Evolutionary conservation across 2,113 vertebrate species (phyloP), one percentile per base, ranked within the genome.

Genomic region (Microcebus lehilahytsara): DNA sequence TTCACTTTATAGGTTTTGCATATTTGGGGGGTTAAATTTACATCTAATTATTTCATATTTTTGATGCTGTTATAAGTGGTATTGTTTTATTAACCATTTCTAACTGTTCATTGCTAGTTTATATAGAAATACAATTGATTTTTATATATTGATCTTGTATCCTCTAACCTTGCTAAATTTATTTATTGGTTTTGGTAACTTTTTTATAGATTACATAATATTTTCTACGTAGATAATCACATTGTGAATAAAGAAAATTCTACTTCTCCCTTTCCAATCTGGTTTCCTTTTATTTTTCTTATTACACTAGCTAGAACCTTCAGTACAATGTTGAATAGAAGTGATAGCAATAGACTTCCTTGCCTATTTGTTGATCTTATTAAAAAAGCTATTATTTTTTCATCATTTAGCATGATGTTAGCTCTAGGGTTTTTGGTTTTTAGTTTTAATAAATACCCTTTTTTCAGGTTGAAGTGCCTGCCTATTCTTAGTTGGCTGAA

Each of bases 231-330:
- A 85, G 71, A 49, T 27, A 60, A 23, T 56, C 37, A 93, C 58
- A 81, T 86, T 93, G 25, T 58, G 58, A 80, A 58, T 81, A 72
- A 92, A 46, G 37, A 62, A 23, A 89, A 14, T 92, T 67, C 22
- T 93, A 5, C 42, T 83, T 90, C 51, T 85, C 62, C 23, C 19
- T 96, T 93, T 95, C 13, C 58, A 90, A 46, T 80, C 27, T 93
- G 30, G 30, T 40, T 90, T 90, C 16, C 37, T 89, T 95, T 64
- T 85, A 40, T 69, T 89, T 86, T 80, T 91, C 85, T 93, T 93
- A 86, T 77, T 69, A 86, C 1, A 91, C 67, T 81, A 56, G 7
- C 30, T 86, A 86, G 56, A 86, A 69, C 60, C 67, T 86, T 80
- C 53, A 92, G 22, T 78, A 89, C 19, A 92, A 9, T 88, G n/a